Base-by-base conservation (phyloP, 1,140 invertebrate species). In the Cephus cinctus region DNA sequence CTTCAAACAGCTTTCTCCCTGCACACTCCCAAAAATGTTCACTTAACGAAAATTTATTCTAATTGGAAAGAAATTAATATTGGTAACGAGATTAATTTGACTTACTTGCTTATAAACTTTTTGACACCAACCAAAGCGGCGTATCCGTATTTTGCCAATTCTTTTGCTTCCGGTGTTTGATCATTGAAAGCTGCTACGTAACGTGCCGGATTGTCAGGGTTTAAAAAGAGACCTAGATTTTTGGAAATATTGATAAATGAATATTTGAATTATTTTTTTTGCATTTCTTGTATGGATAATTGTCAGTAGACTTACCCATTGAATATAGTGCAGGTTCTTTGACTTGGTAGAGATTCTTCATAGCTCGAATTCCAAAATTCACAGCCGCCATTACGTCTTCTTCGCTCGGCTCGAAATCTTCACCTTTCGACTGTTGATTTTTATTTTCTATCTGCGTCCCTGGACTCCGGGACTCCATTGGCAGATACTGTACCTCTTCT, bases 181-280 rank as follows among this genome's bases (percentile, higher is more conserved):
- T 81, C 79, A 62, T 88, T 89, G 73, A 89, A 89, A 3, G 83
- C 80, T 2, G 86, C 87, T 19, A 89, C 81, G 61, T 82, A 86
- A n/a, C 78, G 76, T 1, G 85, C 86, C n/a, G 87, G 86, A 61
- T 88, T 81, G 43, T 82, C 81, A 12, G 75, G 66, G 11, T 80
- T 73, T n/a, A 89, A 65, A 64, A 78, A 81, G 16, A 86, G 60
- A 45, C 86, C 86, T 88, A 59, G n/a, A 63, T 61, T 55, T 36
- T 51, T 57, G 8, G 23, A 21, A 14, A 9, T n/a, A 50, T 48
- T 43, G 12, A 44, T 12, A 18, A 32, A 39, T 14, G 18, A 31
- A 4, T 21, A 41, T 32, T 30, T 22, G 16, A 20, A n/a, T 47
- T n/a, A n/a, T n/a, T n/a, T n/a, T n/a, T n/a, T n/a, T n/a, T n/a